Conservation (phyloP, 2,888 invertebrate genomes). For the Drosophila kambysellisi region DNA sequence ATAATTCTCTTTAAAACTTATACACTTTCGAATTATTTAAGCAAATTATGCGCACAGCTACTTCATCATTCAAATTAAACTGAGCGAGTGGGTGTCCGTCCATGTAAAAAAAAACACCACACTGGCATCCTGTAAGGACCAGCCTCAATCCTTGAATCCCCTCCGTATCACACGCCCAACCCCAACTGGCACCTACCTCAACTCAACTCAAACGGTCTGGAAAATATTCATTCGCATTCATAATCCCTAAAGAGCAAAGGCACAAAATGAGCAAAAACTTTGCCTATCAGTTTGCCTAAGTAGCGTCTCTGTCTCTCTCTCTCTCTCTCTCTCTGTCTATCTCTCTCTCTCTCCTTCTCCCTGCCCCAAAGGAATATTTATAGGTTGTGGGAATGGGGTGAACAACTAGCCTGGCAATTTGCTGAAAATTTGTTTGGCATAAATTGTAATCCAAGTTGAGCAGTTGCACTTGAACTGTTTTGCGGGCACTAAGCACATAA, state of each 20-base stretch:
- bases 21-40: conserved; percentile 71
- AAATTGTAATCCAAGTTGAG: conserved; percentile 71
- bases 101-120: conserved; percentile 21
- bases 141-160: neutral
- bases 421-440: conserved; percentile 58
- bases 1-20: conserved; percentile 36
- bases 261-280: conserved; percentile 64
- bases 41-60: conserved; percentile 67
- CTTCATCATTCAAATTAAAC: conserved; percentile 51
- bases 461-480: conserved; percentile 71
- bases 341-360: neutral
- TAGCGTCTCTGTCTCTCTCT: neutral
- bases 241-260: conserved; percentile 66
- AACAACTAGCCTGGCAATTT: conserved; percentile 41
- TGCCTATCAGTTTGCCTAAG: conserved; percentile 48
- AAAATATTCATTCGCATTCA: conserved; percentile 71
- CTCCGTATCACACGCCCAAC: too few species aligned
- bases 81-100: conserved; percentile 4
- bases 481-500: conserved; percentile 49
- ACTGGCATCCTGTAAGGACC: conserved; percentile 5
- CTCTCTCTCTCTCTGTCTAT: too few species aligned
- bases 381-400: neutral
- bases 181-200: neutral
- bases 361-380: neutral
- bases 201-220: conserved; percentile 28